phyloP scores from a whole-genome alignment of 1,140 invertebrate species.

The Palaemon carinicauda region DNA sequence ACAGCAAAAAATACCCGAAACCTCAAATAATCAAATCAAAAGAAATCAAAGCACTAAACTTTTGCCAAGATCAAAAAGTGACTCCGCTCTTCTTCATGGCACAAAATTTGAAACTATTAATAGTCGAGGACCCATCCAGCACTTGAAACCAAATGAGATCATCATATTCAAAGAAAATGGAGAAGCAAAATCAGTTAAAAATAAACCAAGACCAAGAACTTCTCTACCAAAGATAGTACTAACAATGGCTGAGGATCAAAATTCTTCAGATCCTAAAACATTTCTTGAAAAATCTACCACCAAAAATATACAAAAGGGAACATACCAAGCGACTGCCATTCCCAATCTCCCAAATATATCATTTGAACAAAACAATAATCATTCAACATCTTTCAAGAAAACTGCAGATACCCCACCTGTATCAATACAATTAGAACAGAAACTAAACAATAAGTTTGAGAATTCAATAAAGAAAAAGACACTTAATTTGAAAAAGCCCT shows the following conservation, averaged over 20 bases:
- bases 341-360: background rate
- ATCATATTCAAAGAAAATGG: background rate
- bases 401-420: too few relatives aligned
- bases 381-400: too few relatives aligned
- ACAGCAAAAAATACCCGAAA: background rate
- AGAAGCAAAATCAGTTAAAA: background rate
- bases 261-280: background rate
- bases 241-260: background rate
- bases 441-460: too few relatives aligned
- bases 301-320: background rate
- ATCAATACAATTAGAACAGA: too few relatives aligned
- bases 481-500: too few relatives aligned
- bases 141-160: background rate
- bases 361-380: too few relatives aligned
- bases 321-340: background rate
- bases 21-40: background rate
- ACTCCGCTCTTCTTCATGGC: background rate
- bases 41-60: background rate
- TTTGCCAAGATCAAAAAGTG: background rate
- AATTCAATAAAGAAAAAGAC: too few relatives aligned
- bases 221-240: background rate
- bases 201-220: background rate
- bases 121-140: background rate
- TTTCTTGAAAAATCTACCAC: background rate
- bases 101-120: background rate